Evolutionary conservation across 2,888 invertebrate genomes (phyloP), one percentile per base, ranked within the genome.

Genomic region (Drosophila fungiperda): DNA sequence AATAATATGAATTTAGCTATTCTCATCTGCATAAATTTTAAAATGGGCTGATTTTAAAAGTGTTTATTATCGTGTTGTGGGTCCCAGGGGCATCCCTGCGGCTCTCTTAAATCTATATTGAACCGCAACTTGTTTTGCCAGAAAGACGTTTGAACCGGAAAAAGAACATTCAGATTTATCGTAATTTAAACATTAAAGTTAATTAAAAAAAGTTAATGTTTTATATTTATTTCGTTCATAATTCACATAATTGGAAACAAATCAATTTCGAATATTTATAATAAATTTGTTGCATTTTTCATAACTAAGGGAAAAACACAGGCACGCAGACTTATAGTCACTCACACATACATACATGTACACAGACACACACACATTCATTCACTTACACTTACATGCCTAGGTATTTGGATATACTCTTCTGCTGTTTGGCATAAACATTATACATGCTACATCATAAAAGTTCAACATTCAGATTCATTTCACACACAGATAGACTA

Each of bases 381-480:
- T 4, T 45, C 53, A 36, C 65, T 57, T 58, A 71, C 70, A 76
- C 78, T 87, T 87, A 87, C 72, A 78, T 72, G 50, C 73, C 89
- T 89, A 81, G 64, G 76, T 89, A 89, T 83, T 87, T 90, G 83
- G 81, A 82, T 81, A 66, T 67, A 76, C 74, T 87, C 90, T 80
- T 87, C 83, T 78, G 76, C 87, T 84, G 83, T 76, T 81, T 87
- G 89, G 83, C 83, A 86, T 84, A 88, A 80, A 86, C 89, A 70
- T 82, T 72, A 82, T 67, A 78, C 71, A 73, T 53, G 68, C 58
- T 67, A 82, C 68, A 86, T 70, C 77, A 72, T 77, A 65, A 69
- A 71, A 66, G 75, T 63, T 74, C 80, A 82, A 76, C 79, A 55
- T 72, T 71, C 64, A 68, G 67, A 77, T 71, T 73, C 52, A 58